These are phyloP conservation scores for Craterocephalus amniculus DNA, from an alignment of 2,797 vertebrate genomes.

Conservation along the genomic window DNA sequence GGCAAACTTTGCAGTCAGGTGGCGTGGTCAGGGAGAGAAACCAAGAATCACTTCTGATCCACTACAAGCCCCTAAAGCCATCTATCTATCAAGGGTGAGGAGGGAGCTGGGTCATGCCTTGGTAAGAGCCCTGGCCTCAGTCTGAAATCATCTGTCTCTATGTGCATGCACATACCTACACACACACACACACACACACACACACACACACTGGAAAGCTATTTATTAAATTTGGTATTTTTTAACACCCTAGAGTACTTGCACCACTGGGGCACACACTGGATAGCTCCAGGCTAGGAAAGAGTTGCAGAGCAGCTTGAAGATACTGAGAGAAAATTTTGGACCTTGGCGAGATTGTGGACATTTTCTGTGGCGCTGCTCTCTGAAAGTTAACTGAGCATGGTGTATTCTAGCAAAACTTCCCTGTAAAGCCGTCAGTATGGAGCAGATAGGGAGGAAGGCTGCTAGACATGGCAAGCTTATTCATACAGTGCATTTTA, in stretches of 20 bases:
- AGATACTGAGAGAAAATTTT: constrained; percentile 60
- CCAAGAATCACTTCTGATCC: constrained; percentile 77
- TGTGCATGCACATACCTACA: constrained; percentile 30
- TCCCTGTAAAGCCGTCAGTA: constrained; percentile 8
- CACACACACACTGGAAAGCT: constrained; percentile 23
- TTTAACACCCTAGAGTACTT: constrained; percentile 58
- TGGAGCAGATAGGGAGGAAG: not conserved
- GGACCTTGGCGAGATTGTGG: constrained; percentile 39
- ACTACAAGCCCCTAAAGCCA: constrained; percentile 79
- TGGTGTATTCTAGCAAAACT: not conserved
- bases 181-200: constrained; percentile 5
- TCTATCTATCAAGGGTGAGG: constrained; percentile 80
- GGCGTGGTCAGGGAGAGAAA: constrained; percentile 60
- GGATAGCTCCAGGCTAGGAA: constrained; percentile 55
- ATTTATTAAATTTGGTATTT: constrained; percentile 65
- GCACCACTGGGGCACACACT: constrained; percentile 61
- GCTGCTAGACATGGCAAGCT: no score
- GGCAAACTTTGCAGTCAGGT: constrained; percentile 70
- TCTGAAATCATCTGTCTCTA: constrained; percentile 72
- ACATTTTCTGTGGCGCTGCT: constrained; percentile 29
- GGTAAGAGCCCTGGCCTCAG: constrained; percentile 55
- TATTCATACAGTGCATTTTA: no score
- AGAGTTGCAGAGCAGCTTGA: constrained; percentile 50
- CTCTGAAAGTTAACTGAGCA: constrained; percentile 9
- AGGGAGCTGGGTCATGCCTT: constrained; percentile 62